These are phyloP conservation scores for Neogobius melanostomus DNA, from an alignment of 2,113 vertebrate genomes.

Conservation along the genomic window DNA sequence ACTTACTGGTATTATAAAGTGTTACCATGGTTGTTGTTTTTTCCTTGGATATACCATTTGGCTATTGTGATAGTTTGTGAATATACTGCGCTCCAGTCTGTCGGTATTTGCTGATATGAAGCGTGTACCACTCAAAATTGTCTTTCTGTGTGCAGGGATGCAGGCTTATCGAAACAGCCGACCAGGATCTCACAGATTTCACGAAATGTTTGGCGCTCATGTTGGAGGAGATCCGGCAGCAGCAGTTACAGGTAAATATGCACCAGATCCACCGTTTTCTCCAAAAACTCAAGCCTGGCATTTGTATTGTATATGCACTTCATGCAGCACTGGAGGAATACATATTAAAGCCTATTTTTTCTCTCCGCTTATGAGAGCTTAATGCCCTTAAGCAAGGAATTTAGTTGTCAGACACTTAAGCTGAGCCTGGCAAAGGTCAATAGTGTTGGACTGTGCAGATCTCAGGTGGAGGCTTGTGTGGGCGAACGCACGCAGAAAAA, in stretches of 20 bases:
- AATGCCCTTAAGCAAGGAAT: conserved; percentile 25
- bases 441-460: conserved; percentile 30
- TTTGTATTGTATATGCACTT: conserved; percentile 12
- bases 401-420: conserved; percentile 29
- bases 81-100: too few relatives aligned
- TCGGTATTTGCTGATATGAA: too few relatives aligned
- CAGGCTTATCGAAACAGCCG: conserved; percentile 72
- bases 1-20: too few relatives aligned
- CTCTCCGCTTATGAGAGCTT: conserved; percentile 13
- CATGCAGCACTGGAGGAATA: conserved; percentile 5
- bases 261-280: background rate
- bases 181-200: conserved; percentile 81
- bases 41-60: too few relatives aligned
- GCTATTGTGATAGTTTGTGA: too few relatives aligned
- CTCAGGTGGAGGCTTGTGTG: conserved; percentile 26
- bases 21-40: too few relatives aligned
- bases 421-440: conserved; percentile 46
- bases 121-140: background rate
- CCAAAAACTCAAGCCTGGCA: background rate
- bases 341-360: conserved; percentile 22
- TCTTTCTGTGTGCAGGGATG: conserved; percentile 62
- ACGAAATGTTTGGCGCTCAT: conserved; percentile 77
- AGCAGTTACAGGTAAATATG: conserved; percentile 65
- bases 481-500: conserved; percentile 43
- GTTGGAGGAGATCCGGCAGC: conserved; percentile 69